Evolutionary conservation across 2,797 vertebrate species (phyloP), one percentile per base, ranked within the genome.

Genomic region (Rhinatrema bivittatum): DNA sequence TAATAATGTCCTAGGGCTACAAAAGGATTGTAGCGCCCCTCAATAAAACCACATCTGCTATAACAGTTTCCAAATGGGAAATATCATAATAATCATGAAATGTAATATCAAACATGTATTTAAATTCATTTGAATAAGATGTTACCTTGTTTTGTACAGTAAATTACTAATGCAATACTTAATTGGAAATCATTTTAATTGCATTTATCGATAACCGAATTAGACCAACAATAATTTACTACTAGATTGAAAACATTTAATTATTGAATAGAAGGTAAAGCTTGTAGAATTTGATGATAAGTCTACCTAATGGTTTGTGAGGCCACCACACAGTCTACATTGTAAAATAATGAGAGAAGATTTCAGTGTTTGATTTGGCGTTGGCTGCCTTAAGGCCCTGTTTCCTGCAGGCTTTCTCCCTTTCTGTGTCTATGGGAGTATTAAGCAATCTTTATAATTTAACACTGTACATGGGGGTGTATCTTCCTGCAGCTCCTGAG

Each of bases 301-400:
- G 24, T n/a, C 62, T 26, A 52, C 60, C 52, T 72, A 66, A 68
- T 72, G 65, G 73, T 74, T 69, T 73, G 76, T 62, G 76, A 68
- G 67, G 60, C 60, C 73, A 70, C 56, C 63, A 39, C 39, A 64
- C 62, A 51, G 60, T 68, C 65, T 59, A 5, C 4, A 59, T 53
- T 62, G 62, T 68, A 63, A 56, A 65, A 62, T 59, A 44, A 7
- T 52, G 36, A 4, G 19, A 46, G 60, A 61, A 50, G 23, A 2
- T 65, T 72, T 67, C 52, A 62, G 61, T 50, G 42, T 42, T n/a
- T n/a, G n/a, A n/a, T n/a, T n/a, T n/a, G n/a, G n/a, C n/a, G n/a
- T n/a, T n/a, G n/a, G n/a, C n/a, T n/a, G n/a, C n/a, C n/a, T n/a
- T n/a, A n/a, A n/a, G n/a, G n/a, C n/a, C n/a, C n/a, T n/a, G n/a